phyloP scores from a whole-genome alignment of 2,888 invertebrate genomes.

The Cloeon dipterum region DNA sequence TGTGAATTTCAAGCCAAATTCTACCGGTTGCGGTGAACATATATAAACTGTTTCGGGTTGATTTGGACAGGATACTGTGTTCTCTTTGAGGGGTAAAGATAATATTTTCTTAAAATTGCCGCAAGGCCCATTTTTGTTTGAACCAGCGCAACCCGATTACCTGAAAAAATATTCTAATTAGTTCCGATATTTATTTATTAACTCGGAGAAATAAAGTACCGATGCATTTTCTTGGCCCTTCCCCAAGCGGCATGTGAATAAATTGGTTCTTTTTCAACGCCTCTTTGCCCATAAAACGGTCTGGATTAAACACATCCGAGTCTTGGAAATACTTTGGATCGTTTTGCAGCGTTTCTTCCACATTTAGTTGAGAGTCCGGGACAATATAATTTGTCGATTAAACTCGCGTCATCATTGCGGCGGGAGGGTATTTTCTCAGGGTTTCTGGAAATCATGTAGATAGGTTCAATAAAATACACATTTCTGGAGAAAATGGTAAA shows the following conservation, averaged over 20 bases:
- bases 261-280: constrained; percentile 14
- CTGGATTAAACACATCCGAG: neutral
- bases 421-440: constrained; percentile 17
- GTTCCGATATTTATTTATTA: too few relatives aligned
- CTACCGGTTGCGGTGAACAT: too few relatives aligned
- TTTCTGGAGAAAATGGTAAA: too few relatives aligned
- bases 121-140: constrained; percentile 28
- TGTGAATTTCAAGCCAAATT: too few relatives aligned
- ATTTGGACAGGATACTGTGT: too few relatives aligned
- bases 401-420: constrained; percentile 15
- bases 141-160: constrained; percentile 27
- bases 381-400: constrained; percentile 15
- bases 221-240: constrained; percentile 29
- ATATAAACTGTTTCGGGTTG: too few relatives aligned
- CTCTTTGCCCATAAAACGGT: neutral
- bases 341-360: constrained; percentile 1
- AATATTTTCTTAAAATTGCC: constrained; percentile 19
- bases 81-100: too few relatives aligned
- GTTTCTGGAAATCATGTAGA: constrained; percentile 15
- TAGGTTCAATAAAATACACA: too few relatives aligned
- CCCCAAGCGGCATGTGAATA: constrained; percentile 28
- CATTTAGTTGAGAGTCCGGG: constrained; percentile 6
- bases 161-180: constrained; percentile 15
- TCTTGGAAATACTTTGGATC: neutral
- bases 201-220: too few relatives aligned